Evolutionary conservation across 2,113 vertebrate species (phyloP).

Genomic region (Gasterosteus aculeatus): DNA sequence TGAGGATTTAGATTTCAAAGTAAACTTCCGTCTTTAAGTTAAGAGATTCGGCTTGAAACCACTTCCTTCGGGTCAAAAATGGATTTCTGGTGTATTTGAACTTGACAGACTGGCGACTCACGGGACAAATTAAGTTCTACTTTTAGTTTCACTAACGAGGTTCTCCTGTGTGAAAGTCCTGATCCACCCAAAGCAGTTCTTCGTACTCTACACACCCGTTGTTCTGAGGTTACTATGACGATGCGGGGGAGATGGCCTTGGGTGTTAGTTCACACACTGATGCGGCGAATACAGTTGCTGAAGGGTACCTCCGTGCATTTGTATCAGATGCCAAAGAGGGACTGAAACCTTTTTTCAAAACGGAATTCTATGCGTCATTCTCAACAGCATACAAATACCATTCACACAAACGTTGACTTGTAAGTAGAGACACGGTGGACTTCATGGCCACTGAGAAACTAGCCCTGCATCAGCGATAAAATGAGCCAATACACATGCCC

Average conservation of each 20-base stretch:
- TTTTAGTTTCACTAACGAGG: not conserved
- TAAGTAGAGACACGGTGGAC: not conserved
- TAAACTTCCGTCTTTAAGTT: too few species aligned
- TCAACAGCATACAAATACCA: not conserved
- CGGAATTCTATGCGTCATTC: not conserved
- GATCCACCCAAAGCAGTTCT: not conserved
- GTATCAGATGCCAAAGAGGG: not conserved
- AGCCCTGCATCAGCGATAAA: not conserved
- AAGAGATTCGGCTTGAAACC: too few species aligned
- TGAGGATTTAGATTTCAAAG: not conserved
- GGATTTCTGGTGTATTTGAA: too few species aligned
- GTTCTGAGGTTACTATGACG: not conserved
- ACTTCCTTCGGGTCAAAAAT: too few species aligned
- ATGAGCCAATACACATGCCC: not conserved
- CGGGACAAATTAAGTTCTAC: not conserved
- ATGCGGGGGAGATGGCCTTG: not conserved
- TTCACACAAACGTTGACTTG: not conserved
- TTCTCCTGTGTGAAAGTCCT: not conserved
- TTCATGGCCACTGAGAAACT: not conserved
- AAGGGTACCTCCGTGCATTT: not conserved
- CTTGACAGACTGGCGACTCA: too few species aligned
- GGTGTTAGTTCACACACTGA: not conserved
- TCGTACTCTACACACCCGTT: not conserved
- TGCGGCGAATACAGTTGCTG: not conserved
- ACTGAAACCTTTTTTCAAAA: too few species aligned